These are phyloP conservation scores for Petroica traversi DNA, from an alignment of 2,113 vertebrate species.

Conservation along the genomic window DNA sequence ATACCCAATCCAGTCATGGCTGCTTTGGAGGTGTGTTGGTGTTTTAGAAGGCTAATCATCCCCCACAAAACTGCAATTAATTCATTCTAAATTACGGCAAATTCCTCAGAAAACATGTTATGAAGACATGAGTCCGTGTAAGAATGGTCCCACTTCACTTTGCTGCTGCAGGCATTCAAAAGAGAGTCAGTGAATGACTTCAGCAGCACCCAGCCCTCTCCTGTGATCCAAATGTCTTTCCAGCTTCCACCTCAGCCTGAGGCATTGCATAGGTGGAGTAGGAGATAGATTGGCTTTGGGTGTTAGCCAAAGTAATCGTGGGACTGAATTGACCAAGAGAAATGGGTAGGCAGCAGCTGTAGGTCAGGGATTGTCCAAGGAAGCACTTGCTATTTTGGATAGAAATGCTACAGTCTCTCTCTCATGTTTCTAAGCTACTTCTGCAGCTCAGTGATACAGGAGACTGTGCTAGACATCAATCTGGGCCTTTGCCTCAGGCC, in stretches of 20 bases:
- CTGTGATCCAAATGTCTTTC: neutral
- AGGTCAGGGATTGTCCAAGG: neutral
- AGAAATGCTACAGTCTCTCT: neutral
- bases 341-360: neutral
- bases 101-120: neutral
- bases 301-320: neutral
- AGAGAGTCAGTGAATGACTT: neutral
- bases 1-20: neutral
- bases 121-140: neutral
- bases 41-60: neutral
- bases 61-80: neutral
- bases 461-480: slow-evolving; percentile 9
- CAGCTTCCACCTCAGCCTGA: neutral
- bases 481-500: neutral
- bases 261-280: neutral
- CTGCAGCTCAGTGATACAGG: neutral
- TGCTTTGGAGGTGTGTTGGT: neutral
- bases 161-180: neutral
- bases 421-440: slow-evolving; percentile 1
- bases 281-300: neutral
- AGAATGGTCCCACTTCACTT: neutral
- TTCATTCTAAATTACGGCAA: neutral
- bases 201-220: neutral
- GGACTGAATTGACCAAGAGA: neutral
- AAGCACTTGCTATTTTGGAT: neutral